Conservation (phyloP, 2,797 vertebrate species). For the Enteromius anoplus region DNA sequence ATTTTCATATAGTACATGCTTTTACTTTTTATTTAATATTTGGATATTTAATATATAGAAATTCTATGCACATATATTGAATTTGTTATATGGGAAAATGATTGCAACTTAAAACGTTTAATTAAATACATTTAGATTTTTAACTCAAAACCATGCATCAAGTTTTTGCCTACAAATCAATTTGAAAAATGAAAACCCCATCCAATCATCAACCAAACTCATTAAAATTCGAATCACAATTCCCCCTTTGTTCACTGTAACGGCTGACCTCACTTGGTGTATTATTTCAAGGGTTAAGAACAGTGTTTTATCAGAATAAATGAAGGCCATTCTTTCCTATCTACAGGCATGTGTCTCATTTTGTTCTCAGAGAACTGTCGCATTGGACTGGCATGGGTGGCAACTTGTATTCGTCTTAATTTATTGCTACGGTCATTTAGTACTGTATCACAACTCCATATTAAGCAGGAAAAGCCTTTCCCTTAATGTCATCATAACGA, state of each 20-base stretch:
- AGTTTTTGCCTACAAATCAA: no score
- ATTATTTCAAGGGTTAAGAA: conserved; percentile 3
- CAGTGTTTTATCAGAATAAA: conserved; percentile 38
- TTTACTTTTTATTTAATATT: no score
- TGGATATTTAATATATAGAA: no score
- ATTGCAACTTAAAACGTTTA: background rate
- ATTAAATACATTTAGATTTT: background rate
- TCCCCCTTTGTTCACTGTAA: background rate
- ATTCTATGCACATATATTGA: background rate
- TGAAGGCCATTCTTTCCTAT: conserved; percentile 40
- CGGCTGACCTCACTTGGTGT: background rate
- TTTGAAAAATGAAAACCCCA: no score
- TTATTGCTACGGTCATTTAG: conserved; percentile 69
- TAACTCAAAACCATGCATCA: background rate
- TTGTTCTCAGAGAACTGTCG: conserved; percentile 41
- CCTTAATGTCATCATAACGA: conserved; percentile 39
- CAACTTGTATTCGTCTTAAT: conserved; percentile 75
- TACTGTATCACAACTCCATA: conserved; percentile 75
- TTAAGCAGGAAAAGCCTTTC: conserved; percentile 65
- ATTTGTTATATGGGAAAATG: background rate
- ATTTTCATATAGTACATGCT: no score
- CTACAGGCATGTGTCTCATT: conserved; percentile 29
- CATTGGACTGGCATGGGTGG: conserved; percentile 62
- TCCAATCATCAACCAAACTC: background rate
- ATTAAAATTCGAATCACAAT: background rate